phyloP scores from a whole-genome alignment of 1,140 invertebrate genomes.

The Laupala kohalensis region DNA sequence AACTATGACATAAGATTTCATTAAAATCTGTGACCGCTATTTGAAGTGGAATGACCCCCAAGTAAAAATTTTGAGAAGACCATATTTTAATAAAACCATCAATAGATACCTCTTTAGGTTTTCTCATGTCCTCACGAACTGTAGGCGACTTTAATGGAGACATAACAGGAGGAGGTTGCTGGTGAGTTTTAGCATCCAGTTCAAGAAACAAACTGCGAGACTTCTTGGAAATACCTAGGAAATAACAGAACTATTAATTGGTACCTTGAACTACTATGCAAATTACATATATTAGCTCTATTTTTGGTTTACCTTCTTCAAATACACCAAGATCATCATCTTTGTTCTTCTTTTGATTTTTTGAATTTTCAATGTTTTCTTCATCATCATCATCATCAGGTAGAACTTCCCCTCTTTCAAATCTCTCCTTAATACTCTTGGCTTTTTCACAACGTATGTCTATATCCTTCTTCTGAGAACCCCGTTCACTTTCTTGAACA shows the following conservation, averaged over 20 bases:
- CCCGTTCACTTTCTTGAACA: constrained; percentile 50
- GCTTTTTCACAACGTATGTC: constrained; percentile 37
- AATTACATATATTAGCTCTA: neutral
- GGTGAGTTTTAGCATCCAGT: constrained; percentile 49
- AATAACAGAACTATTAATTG: neutral
- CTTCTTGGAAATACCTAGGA: constrained; percentile 71
- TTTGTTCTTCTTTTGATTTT: constrained; percentile 32
- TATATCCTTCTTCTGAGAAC: constrained; percentile 13
- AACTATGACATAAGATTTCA: too few relatives aligned
- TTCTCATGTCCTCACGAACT: neutral
- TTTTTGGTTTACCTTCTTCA: constrained; percentile 49
- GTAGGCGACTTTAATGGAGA: neutral
- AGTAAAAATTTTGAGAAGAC: too few relatives aligned
- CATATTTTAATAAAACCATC: too few relatives aligned
- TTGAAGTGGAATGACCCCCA: too few relatives aligned
- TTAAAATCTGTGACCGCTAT: too few relatives aligned
- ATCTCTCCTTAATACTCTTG: constrained; percentile 61
- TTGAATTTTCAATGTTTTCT: constrained; percentile 28
- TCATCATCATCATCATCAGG: constrained; percentile 41
- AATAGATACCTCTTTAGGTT: neutral
- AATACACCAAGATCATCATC: constrained; percentile 66
- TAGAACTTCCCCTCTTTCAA: constrained; percentile 60
- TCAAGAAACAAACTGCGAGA: constrained; percentile 74
- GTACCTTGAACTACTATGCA: neutral
- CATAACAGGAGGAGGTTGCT: neutral